Evolutionary conservation across 1,140 invertebrate species (phyloP), one percentile per base, ranked within the genome.

Genomic region (Panagrolaimus sp.): DNA sequence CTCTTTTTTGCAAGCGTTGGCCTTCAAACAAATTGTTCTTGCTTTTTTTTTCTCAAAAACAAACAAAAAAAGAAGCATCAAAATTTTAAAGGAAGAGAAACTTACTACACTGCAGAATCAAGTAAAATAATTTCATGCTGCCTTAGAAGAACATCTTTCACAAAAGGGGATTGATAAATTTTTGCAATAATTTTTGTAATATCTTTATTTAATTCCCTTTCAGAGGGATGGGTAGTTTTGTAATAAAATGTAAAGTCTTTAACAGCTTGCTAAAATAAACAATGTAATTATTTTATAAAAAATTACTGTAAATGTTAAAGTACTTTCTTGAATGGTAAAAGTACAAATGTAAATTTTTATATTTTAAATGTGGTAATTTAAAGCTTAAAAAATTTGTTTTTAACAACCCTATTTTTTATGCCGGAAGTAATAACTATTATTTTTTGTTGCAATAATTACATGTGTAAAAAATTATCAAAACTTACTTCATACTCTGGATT

Each of bases 91-190:
- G 10, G 10, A 28, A 28, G 52, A 58, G 68, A 28, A 12, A 26
- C 74, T 76, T 63, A 81, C 77, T 79, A 79, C 6, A 77, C 43
- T 12, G 78, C 78, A 15, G 79, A 81, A 65, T 79, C 78, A 12
- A 79, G 69, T 17, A 79, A 69, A 9, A 76, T 73, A 67, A 79
- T 79, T 70, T 79, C 79, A 44, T 79, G 79, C 21, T 78, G 77
- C 46, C 71, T 67, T 24, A 32, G 8, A 32, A 76, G 46, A 9
- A 69, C 52, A 26, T 44, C 44, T 32, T 74, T 43, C 6, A 76
- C 71, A 43, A 78, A 78, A 7, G 45, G 38, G 14, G 68, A 67
- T 65, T 67, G 64, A 67, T 74, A 76, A 7, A 76, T 74, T 26
- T 46, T 63, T 62, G 43, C 47, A 45, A 77, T 78, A 38, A 69